Evolutionary conservation across 2,797 vertebrate species (phyloP), one percentile per base, ranked within the genome.

Genomic region (Notolabrus celidotus): DNA sequence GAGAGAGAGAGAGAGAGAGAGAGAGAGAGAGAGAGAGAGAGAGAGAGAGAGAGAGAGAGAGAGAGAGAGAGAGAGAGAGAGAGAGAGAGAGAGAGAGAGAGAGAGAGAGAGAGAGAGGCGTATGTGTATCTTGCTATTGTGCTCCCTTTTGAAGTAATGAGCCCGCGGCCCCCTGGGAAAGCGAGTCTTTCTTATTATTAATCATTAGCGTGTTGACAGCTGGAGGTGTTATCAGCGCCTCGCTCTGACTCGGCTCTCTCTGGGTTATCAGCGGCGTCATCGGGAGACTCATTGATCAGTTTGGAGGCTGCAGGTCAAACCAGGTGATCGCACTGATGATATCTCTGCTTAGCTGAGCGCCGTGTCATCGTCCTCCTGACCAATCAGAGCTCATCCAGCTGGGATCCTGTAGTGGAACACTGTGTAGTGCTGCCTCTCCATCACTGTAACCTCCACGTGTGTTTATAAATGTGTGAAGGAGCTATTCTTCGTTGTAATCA

Each of bases 161-260:
- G 71, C 78, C 78, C 6, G 1, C 2, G 25, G 56, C 84, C 86
- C 60, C 84, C 1, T 73, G 87, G 84, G 86, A 86, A 80, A 56
- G 7, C 0, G 3, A 77, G 83, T 86, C 75, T 79, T 76, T 79
- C 76, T 88, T 67, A 22, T 85, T 58, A 83, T 71, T 53, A 41
- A 71, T 53, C 79, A 77, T 84, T 82, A 84, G 39, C 17, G 1
- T 0, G 29, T 49, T 19, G 82, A 67, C 85, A 81, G 83, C 80
- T 80, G 82, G 63, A 62, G 33, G 47, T 3, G 55, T 63, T 41
- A 60, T 67, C 51, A 67, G 65, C 58, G 5, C 29, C 29, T 31
- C 29, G 6, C 29, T 31, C 29, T 14, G 33, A 19, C 51, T 33
- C 22, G 0, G 41, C 47, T 22, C 10, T 22, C 10, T 22, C 47